Base-by-base conservation (phyloP, 2,888 invertebrate species). In the Eupithecia abbreviata region DNA sequence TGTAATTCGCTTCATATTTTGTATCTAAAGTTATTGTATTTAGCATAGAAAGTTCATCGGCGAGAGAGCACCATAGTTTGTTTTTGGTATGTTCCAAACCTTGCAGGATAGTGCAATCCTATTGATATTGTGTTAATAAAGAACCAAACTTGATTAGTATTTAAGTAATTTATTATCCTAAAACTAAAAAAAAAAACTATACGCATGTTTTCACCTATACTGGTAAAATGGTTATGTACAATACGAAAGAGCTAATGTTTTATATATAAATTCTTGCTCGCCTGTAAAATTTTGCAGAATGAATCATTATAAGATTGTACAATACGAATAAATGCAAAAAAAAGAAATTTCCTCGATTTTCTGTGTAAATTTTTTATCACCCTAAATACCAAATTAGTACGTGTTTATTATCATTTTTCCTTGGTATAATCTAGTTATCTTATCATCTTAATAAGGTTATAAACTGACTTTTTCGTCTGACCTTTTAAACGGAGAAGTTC, bases 181-280 rank as follows among this genome's bases (percentile, higher is more conserved):
- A 94, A 94, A 93, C 92, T 91, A 91, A 90, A 90, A 89, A 90
- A 89, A 83, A 88, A 93, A 93, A 93, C 95, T 95, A 94, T 95
- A 95, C 93, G 95, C 95, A 95, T 95, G 95, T 95, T 95, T 95
- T 95, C 95, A 95, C 94, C 95, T 93, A 95, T 95, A 93, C 94
- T 94, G 93, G 94, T 94, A 94, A 90, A 94, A 93, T 93, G 94
- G 94, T 95, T 94, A 95, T 94, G 94, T 95, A 95, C 92, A 93
- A 94, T 94, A 94, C 89, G 93, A 92, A 93, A 91, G 94, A 94
- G 94, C 94, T 94, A 92, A 92, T 92, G 94, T 95, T 95, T 95
- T 95, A 94, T 95, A 95, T 94, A 95, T 94, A 94, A 95, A 95
- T 95, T 95, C 95, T 95, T 94, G 95, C 94, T 95, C 95, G 95